phyloP scores from a whole-genome alignment of 2,888 invertebrate genomes.

The Euspilapteryx auroguttella region DNA sequence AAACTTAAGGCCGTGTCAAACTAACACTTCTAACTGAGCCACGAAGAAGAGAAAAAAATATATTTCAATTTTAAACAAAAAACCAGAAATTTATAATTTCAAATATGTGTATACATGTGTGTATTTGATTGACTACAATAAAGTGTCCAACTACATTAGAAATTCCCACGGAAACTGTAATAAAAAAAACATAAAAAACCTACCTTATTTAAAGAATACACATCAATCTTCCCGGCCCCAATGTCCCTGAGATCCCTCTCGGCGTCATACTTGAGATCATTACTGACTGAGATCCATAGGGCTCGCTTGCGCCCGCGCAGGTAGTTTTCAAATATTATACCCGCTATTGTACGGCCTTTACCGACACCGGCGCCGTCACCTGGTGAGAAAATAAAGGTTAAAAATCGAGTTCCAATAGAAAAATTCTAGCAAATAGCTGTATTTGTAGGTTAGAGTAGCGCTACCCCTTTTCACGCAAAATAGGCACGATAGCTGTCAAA shows the following conservation, averaged over 20 bases:
- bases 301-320: conserved; percentile 90
- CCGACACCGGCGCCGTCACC: conserved; percentile 99
- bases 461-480: too few relatives aligned
- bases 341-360: conserved; percentile 96
- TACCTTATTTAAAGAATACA: conserved; percentile 88
- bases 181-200: neutral
- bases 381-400: too few relatives aligned
- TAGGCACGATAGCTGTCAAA: conserved; percentile 3
- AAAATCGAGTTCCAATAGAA: neutral
- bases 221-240: conserved; percentile 87
- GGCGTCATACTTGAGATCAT: conserved; percentile 97
- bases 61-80: too few relatives aligned
- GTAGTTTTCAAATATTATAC: conserved; percentile 97
- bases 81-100: too few relatives aligned
- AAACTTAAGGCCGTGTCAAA: too few relatives aligned
- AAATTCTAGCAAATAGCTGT: too few relatives aligned
- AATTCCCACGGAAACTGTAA: neutral
- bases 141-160: too few relatives aligned
- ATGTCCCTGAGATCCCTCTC: conserved; percentile 95
- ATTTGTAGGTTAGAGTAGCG: too few relatives aligned
- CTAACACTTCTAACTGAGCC: too few relatives aligned
- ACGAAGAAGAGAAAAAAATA: too few relatives aligned
- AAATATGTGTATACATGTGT: too few relatives aligned
- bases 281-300: conserved; percentile 98
- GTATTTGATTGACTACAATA: too few relatives aligned